Evolutionary conservation across 2,113 vertebrate species (phyloP).

Genomic region (Etheostoma spectabile): DNA sequence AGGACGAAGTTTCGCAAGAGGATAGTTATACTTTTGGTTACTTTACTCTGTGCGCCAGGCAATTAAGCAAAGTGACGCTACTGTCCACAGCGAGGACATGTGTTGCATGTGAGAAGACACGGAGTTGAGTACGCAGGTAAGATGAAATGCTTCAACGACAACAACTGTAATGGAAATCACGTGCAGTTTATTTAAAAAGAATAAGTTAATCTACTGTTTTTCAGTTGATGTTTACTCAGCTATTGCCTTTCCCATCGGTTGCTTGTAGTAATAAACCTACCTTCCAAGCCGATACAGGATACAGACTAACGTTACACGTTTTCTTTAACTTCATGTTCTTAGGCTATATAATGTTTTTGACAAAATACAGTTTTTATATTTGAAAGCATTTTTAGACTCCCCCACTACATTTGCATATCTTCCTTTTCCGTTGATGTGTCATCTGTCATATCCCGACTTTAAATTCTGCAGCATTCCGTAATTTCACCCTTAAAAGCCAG

Average conservation of each 20-base stretch:
- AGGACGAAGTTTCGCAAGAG: conserved; percentile 30
- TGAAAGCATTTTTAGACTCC: not conserved
- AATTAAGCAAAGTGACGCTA: conserved; percentile 20
- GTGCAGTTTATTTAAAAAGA: not conserved
- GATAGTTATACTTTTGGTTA: conserved; percentile 5
- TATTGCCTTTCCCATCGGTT: not conserved
- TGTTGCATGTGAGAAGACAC: conserved; percentile 24
- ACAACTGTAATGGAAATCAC: not conserved
- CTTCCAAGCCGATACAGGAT: not conserved
- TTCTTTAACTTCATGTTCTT: not conserved
- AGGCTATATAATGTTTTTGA: not conserved
- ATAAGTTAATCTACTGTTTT: not conserved
- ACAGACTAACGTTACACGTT: not conserved
- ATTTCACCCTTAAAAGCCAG: not conserved
- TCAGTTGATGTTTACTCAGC: not conserved
- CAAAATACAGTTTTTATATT: not conserved
- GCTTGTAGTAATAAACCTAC: not conserved
- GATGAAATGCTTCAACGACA: not conserved
- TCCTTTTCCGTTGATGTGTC: not conserved
- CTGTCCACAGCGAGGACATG: conserved; percentile 13
- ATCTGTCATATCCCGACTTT: not conserved
- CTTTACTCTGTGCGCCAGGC: conserved; percentile 1
- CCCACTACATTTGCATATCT: not conserved
- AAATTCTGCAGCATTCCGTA: not conserved
- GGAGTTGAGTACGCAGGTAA: conserved; percentile 64